Evolutionary conservation across 2,888 invertebrate species (phyloP), one percentile per base, ranked within the genome.

Genomic region (Yponomeuta malinellus): DNA sequence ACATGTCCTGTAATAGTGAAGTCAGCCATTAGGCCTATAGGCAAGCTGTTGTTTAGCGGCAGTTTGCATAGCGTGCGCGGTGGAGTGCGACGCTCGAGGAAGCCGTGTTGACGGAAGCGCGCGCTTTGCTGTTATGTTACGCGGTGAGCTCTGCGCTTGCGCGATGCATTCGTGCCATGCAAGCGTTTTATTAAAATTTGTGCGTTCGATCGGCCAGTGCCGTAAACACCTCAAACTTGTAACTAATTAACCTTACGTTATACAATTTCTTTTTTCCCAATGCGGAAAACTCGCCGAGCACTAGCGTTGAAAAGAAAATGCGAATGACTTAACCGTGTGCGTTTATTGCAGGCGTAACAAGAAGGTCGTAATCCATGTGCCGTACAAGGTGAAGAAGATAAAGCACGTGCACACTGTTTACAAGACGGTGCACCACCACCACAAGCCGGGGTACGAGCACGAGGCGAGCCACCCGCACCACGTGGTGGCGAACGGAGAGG

Each of bases 401-500:
- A 95, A 95, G 76, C 95, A 95, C 79, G 95, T 94, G 0, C 95
- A 95, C 80, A 95, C 95, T 0, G 92, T 95, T n/a, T 95, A 94
- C 86, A 95, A 95, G 81, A 94, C 95, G 0, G 89, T 95, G 63
- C 94, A 94, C 68, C 94, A 94, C 73, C 89, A 93, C 74, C 90
- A 93, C 76, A 83, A 84, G 0, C 84, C 88, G 72, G 52, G 52
- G 4, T 59, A 59, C 52, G 52, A 15, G 23, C 81, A 82, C 1
- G 81, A 77, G 48, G 74, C 52, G 15, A 59, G 52, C 52, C 52
- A 59, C 68, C 10, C 80, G 48, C 84, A 85, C 64, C 86, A 83
- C 73, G 78, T 73, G 1, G 75, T 79, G 4, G 76, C 85, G 1
- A 82, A 87, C 0, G 73, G 81, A 0, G 92, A 93, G 59, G 90